phyloP scores from a whole-genome alignment of 1,140 invertebrate species.

The Drosophila pruinosa region DNA sequence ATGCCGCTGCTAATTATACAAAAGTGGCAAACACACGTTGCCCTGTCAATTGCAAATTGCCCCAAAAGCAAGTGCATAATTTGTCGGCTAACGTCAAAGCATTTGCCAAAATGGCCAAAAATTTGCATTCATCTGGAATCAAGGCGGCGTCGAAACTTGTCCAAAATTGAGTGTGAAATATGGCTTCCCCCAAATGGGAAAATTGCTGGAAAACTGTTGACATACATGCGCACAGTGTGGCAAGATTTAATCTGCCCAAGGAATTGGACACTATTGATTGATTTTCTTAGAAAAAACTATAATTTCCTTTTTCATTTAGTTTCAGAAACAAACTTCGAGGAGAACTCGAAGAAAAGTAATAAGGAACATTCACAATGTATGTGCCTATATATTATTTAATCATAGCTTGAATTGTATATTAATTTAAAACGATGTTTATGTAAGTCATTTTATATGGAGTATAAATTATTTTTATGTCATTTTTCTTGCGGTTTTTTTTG shows the following conservation, averaged over 20 bases:
- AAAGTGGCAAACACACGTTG: conserved; percentile 24
- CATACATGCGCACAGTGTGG: background rate
- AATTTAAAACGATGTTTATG: no score
- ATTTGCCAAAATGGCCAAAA: conserved; percentile 28
- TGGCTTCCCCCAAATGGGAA: conserved; percentile 17
- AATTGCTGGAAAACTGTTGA: conserved; percentile 4
- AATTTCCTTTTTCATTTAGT: no score
- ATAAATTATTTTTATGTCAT: no score
- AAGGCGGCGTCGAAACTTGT: conserved; percentile 8
- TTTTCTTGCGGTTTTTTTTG: no score
- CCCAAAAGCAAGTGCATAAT: conserved; percentile 50
- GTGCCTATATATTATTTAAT: no score
- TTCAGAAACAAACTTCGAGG: no score
- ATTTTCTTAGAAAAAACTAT: no score
- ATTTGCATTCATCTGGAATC: conserved; percentile 9
- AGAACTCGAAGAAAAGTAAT: no score
- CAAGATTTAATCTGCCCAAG: background rate
- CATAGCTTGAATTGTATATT: no score
- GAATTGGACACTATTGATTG: no score
- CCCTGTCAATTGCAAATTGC: conserved; percentile 53
- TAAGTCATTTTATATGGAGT: no score
- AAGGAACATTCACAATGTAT: no score
- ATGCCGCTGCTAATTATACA: conserved; percentile 60
- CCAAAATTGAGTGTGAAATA: conserved; percentile 3
- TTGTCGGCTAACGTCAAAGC: conserved; percentile 37